Percentiles rank a stretch among this genome's conserved stretches.
phyloP scores from a whole-genome alignment of 1,140 invertebrate species.

The Zelostemma sp. region DNA sequence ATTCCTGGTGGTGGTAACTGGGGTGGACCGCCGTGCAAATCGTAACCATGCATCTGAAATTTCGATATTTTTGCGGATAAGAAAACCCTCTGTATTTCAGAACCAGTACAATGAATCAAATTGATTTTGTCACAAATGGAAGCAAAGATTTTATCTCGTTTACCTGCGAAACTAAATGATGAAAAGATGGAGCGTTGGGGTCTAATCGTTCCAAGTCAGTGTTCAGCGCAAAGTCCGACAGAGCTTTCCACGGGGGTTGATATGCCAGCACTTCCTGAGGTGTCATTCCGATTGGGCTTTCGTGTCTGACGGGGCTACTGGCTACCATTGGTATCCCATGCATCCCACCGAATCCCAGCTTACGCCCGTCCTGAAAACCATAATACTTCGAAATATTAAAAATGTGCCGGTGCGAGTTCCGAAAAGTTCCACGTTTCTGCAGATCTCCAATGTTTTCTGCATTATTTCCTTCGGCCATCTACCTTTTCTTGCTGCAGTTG shows the following conservation, averaged over 20 bases:
- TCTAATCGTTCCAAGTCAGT: conserved; percentile 90
- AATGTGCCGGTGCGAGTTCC: neutral
- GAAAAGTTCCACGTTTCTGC: too few species aligned
- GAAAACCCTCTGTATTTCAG: too few species aligned
- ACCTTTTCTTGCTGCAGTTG: conserved; percentile 96
- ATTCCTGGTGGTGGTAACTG: conserved; percentile 66
- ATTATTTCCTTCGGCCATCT: conserved; percentile 31
- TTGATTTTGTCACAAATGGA: too few species aligned
- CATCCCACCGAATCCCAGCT: conserved; percentile 91
- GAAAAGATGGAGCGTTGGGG: conserved; percentile 90
- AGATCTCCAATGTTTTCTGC: too few species aligned
- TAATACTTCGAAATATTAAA: conserved; percentile 53
- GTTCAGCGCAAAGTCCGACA: conserved; percentile 94
- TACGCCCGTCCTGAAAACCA: conserved; percentile 87
- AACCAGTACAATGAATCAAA: too few species aligned
- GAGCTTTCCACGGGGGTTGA: conserved; percentile 97
- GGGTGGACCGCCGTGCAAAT: conserved; percentile 75
- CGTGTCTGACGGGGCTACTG: conserved; percentile 93
- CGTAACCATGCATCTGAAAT: conserved; percentile 89
- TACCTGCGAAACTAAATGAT: conserved; percentile 96
- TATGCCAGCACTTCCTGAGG: conserved; percentile 94
- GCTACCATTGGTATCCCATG: conserved; percentile 98
- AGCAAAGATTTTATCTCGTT: neutral
- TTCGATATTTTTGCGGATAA: too few species aligned
- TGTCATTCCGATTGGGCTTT: conserved; percentile 87